A percentile compares a stretch with the other conserved stretches of the same genome.
phyloP scores from a whole-genome alignment of 2,888 invertebrate genomes.

The Aphrophora alni region DNA sequence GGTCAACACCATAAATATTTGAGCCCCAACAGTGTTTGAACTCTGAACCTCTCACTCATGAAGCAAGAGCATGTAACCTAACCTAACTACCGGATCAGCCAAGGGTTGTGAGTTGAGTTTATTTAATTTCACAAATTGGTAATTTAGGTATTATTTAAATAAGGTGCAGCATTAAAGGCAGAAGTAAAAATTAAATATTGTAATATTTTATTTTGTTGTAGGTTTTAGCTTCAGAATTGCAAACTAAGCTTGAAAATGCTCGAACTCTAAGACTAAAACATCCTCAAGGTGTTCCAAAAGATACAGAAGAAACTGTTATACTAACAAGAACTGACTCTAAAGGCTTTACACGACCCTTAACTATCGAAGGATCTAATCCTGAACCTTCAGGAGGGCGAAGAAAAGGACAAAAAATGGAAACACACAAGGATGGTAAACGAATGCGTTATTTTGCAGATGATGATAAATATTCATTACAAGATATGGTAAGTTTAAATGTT shows the following conservation, averaged over 20 bases:
- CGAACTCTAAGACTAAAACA: constrained; percentile 54
- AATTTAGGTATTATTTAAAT: no score
- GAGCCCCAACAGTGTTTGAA: no score
- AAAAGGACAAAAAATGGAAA: constrained; percentile 67
- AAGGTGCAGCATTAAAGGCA: no score
- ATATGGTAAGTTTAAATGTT: constrained; percentile 72
- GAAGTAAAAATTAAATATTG: no score
- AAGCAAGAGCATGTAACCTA: no score
- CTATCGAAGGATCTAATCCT: constrained; percentile 53
- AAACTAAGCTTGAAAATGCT: constrained; percentile 75
- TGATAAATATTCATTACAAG: constrained; percentile 82
- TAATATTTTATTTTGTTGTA: constrained; percentile 54
- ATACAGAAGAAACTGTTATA: constrained; percentile 62
- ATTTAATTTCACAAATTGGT: no score
- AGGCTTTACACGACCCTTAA: constrained; percentile 73
- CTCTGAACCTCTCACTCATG: no score
- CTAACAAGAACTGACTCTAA: constrained; percentile 71
- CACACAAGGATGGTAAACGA: constrained; percentile 72
- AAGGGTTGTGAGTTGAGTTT: no score
- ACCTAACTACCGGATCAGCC: no score
- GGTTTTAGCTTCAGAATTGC: constrained; percentile 72
- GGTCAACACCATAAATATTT: no score
- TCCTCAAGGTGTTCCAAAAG: constrained; percentile 36
- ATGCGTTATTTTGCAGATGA: constrained; percentile 88
- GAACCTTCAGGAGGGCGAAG: constrained; percentile 57